Conservation (phyloP, 2,888 invertebrate species). For the Dendrolimus pini region DNA sequence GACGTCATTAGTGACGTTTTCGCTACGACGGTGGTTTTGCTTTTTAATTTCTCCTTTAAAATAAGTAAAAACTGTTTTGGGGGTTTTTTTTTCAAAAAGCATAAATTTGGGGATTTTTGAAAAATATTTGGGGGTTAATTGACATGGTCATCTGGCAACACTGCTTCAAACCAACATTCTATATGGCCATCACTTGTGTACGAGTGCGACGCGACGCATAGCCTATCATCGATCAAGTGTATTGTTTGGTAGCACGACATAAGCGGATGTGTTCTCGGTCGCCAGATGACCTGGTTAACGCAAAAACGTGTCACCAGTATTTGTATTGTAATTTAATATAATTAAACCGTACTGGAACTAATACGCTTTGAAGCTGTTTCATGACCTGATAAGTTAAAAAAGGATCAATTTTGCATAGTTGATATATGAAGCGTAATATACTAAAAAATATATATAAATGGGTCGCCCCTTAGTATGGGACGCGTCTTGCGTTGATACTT, state of each 20-base stretch:
- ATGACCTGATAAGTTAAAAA: neutral
- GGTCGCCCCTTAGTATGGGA: too few relatives aligned
- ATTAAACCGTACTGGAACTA: neutral
- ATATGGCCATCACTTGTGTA: neutral
- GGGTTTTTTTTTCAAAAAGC: too few relatives aligned
- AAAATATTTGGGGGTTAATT: too few relatives aligned
- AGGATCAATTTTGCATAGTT: neutral
- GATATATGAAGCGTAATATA: neutral
- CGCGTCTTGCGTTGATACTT: too few relatives aligned
- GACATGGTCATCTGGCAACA: too few relatives aligned
- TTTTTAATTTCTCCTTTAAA: too few relatives aligned
- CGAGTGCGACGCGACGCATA: neutral
- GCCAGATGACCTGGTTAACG: neutral
- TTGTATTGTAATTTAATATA: neutral
- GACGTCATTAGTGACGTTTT: too few relatives aligned
- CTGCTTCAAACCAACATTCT: too few relatives aligned
- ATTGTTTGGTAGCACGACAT: neutral
- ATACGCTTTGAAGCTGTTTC: neutral
- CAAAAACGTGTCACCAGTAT: neutral
- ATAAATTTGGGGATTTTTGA: too few relatives aligned
- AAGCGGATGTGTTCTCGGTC: neutral
- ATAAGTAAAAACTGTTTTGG: too few relatives aligned
- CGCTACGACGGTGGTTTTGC: too few relatives aligned
- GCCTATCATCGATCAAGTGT: neutral
- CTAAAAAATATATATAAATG: too few relatives aligned